These are phyloP conservation scores for Drosophila limbata DNA, from an alignment of 2,888 invertebrate genomes.

Conservation along the genomic window DNA sequence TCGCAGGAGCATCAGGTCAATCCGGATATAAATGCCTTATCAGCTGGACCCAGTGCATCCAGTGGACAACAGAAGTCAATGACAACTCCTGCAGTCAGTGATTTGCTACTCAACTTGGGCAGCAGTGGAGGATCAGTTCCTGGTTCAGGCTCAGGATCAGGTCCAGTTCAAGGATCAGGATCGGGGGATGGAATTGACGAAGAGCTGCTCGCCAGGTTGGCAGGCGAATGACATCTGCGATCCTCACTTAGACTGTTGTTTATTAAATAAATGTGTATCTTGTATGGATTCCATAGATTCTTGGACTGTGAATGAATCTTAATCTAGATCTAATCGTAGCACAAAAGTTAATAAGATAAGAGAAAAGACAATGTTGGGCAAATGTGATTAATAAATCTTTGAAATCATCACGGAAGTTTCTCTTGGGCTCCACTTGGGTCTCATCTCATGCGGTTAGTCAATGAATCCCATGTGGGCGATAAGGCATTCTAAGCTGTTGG, in stretches of 20 bases:
- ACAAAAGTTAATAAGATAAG: constrained; percentile 5
- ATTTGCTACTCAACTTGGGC: constrained; percentile 45
- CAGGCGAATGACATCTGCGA: constrained; percentile 71
- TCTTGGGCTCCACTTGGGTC: neutral
- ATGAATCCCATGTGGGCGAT: constrained; percentile 11
- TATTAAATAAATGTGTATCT: constrained; percentile 16
- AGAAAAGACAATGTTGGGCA: constrained; percentile 13
- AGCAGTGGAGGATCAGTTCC: constrained; percentile 16
- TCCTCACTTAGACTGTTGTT: constrained; percentile 31
- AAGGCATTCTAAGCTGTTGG: constrained; percentile 5
- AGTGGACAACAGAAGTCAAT: constrained; percentile 21
- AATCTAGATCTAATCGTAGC: constrained; percentile 2
- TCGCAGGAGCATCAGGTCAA: constrained; percentile 30
- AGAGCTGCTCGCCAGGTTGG: constrained; percentile 69
- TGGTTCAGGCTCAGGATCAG: neutral
- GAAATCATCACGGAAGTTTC: neutral
- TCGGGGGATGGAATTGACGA: constrained; percentile 70
- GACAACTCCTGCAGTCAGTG: constrained; percentile 24
- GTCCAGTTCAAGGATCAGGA: neutral
- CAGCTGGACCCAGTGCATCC: constrained; percentile 21
- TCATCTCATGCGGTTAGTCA: neutral
- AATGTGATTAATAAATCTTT: constrained; percentile 20
- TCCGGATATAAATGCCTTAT: constrained; percentile 14
- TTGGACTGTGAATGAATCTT: constrained; percentile 13
- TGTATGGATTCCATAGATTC: neutral